A percentile compares a stretch with the other conserved stretches of the same genome.
Conservation (phyloP, 1,140 invertebrate genomes). For the Streblospio benedicti region DNA sequence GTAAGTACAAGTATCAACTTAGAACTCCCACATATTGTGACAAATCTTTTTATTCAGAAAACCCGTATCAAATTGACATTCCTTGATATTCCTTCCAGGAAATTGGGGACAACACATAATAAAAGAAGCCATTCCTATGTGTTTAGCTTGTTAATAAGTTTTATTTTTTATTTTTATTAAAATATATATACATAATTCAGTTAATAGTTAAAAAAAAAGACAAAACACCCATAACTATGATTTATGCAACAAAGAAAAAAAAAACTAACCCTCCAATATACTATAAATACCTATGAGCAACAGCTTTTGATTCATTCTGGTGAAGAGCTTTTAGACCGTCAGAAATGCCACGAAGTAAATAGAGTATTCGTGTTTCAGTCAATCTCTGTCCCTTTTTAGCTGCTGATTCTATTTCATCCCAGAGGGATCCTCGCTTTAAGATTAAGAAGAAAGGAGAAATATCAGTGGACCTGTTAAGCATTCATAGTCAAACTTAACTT, state of each 20-base stretch:
- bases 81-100: no score
- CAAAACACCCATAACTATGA: neutral
- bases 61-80: neutral
- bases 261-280: neutral
- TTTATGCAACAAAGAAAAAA: neutral
- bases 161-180: neutral
- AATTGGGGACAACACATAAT: no score
- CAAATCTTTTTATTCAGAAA: neutral
- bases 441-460: neutral
- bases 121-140: neutral
- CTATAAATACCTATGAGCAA: conserved; percentile 9
- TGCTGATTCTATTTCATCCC: conserved; percentile 59
- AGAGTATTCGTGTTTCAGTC: conserved; percentile 57
- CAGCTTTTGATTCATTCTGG: neutral
- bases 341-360: conserved; percentile 66
- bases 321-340: conserved; percentile 68
- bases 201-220: neutral
- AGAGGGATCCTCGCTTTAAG: conserved; percentile 63
- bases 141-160: neutral
- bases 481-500: neutral
- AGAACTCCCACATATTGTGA: no score
- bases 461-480: neutral
- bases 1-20: neutral
- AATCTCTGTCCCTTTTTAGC: conserved; percentile 56
- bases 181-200: neutral